Conservation (phyloP, 2,888 invertebrate genomes). For the Doris montereyensis region DNA sequence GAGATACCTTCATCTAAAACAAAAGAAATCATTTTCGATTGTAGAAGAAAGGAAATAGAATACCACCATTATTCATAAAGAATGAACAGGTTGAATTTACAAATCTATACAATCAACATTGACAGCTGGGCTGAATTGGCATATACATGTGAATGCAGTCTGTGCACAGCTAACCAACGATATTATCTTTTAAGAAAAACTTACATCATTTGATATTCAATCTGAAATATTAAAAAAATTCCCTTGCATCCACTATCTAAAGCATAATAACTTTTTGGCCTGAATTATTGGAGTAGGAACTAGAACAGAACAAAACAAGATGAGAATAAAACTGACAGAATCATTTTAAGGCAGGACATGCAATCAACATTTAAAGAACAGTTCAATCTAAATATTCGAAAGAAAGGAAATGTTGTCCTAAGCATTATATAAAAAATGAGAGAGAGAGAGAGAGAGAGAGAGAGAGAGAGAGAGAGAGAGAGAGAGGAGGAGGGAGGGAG, state of each 20-base stretch:
- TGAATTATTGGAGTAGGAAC: background rate
- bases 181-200: too few species aligned
- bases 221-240: too few species aligned
- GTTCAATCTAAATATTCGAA: background rate
- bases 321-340: background rate
- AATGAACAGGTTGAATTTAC: background rate
- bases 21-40: too few species aligned
- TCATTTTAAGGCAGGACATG: background rate
- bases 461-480: background rate
- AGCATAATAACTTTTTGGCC: background rate
- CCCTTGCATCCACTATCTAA: too few species aligned
- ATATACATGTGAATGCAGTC: too few species aligned
- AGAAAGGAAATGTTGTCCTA: background rate
- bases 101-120: background rate
- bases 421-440: background rate
- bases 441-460: background rate
- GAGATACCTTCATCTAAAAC: too few species aligned
- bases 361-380: background rate
- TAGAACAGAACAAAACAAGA: background rate
- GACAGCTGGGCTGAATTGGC: too few species aligned
- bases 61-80: too few species aligned
- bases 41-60: too few species aligned
- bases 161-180: too few species aligned
- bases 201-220: too few species aligned
- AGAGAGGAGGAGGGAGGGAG: constrained; percentile 1